Conservation (phyloP, 2,888 invertebrate species). For the Petrolisthes manimaculis region DNA sequence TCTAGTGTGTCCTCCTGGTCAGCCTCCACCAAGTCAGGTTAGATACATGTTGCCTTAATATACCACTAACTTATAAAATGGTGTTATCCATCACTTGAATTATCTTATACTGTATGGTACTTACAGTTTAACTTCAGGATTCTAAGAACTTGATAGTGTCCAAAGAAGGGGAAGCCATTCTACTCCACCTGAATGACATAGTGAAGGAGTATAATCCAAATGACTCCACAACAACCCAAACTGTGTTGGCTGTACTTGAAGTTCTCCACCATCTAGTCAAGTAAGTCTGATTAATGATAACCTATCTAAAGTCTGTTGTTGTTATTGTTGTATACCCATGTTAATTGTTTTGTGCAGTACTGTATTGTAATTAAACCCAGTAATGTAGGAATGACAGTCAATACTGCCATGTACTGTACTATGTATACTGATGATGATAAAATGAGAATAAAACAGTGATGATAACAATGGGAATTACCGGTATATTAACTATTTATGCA, state of each 20-base stretch:
- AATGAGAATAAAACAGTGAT: neutral
- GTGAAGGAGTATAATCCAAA: conserved; percentile 15
- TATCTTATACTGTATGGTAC: no score
- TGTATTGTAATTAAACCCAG: no score
- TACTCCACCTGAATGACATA: conserved; percentile 35
- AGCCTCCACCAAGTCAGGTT: conserved; percentile 33
- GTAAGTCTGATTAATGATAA: neutral
- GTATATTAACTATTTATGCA: neutral
- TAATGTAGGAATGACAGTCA: no score
- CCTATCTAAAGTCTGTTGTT: no score
- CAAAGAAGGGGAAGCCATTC: conserved; percentile 42
- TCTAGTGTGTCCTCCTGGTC: conserved; percentile 16
- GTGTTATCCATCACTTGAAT: neutral
- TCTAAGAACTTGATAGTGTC: conserved; percentile 18
- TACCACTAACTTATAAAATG: neutral
- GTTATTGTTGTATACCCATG: no score
- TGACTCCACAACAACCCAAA: conserved; percentile 14
- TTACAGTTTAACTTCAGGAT: conserved; percentile 23
- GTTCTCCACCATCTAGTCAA: conserved; percentile 47
- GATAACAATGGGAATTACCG: neutral
- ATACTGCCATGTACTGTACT: no score
- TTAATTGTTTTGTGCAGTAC: no score
- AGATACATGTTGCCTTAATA: neutral
- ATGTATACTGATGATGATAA: no score
- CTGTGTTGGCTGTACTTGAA: conserved; percentile 29